Conservation (phyloP, 2,113 vertebrate species). For the Hydrolagus affinis region DNA sequence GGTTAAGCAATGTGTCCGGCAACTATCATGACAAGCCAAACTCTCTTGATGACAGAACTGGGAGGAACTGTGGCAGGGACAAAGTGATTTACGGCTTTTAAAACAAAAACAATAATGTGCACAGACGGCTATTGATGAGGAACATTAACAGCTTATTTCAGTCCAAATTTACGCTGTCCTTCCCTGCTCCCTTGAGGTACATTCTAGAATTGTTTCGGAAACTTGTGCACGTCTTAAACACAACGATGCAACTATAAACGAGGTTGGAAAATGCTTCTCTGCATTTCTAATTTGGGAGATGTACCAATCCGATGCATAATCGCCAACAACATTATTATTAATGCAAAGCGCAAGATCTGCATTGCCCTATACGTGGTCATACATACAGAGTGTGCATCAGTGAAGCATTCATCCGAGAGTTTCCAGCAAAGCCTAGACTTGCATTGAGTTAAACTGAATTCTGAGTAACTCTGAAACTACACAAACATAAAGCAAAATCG, state of each 20-base stretch:
- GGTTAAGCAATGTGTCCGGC: neutral
- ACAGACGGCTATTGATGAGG: neutral
- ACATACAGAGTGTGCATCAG: neutral
- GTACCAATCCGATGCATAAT: too few relatives aligned
- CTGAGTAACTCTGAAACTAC: neutral
- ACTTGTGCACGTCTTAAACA: too few relatives aligned
- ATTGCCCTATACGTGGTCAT: neutral
- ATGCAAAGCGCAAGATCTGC: neutral
- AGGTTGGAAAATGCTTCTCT: too few relatives aligned
- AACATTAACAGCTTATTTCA: neutral
- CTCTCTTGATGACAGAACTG: neutral
- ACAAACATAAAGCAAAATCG: too few relatives aligned
- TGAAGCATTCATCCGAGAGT: neutral
- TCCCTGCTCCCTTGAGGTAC: too few relatives aligned
- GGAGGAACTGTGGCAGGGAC: neutral
- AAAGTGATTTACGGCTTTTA: neutral
- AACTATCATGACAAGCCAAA: too few relatives aligned
- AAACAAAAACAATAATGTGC: too few relatives aligned
- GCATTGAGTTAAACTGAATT: neutral
- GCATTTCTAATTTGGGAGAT: too few relatives aligned
- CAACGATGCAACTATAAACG: too few relatives aligned
- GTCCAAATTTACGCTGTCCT: too few relatives aligned
- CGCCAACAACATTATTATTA: neutral
- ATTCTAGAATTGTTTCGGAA: too few relatives aligned
- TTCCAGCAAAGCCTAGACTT: neutral